Evolutionary conservation across 1,140 invertebrate species (phyloP).

Genomic region (Nasonia giraulti): DNA sequence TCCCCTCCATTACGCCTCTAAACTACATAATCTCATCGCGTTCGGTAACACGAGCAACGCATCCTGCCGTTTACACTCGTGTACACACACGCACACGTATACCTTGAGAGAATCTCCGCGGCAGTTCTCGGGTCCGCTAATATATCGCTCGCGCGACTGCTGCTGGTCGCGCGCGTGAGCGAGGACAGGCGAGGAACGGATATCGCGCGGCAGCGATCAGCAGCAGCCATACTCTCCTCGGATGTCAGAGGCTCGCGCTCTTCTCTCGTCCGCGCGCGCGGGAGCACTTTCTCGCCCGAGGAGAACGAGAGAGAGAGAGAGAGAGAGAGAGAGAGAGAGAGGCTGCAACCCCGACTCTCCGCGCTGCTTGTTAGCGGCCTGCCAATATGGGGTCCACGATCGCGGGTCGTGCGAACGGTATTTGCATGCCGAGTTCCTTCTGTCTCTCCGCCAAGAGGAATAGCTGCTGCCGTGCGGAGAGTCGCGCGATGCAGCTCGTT

Average conservation of each 20-base stretch:
- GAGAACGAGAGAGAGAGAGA: background rate
- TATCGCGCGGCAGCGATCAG: slow-evolving; percentile 68
- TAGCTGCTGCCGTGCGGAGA: background rate
- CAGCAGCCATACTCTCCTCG: background rate
- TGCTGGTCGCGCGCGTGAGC: slow-evolving; percentile 40
- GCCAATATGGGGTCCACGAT: slow-evolving; percentile 64
- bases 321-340: no score
- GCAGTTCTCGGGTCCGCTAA: slow-evolving; percentile 51
- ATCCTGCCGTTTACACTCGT: background rate
- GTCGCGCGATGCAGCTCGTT: background rate
- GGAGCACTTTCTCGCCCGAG: slow-evolving; percentile 37
- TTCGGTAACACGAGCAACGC: no score
- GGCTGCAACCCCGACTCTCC: slow-evolving; percentile 37
- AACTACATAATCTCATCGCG: no score
- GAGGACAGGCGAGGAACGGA: slow-evolving; percentile 63
- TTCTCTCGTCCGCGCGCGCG: background rate
- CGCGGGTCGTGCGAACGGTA: slow-evolving; percentile 60
- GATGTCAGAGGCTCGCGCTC: background rate
- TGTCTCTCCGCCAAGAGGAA: background rate
- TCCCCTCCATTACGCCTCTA: no score
- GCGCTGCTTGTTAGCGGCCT: slow-evolving; percentile 67
- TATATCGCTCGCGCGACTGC: slow-evolving; percentile 55
- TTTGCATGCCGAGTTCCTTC: slow-evolving; percentile 62
- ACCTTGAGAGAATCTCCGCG: background rate
- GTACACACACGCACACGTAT: background rate